These are phyloP conservation scores for Calliphora vomitoria DNA, from an alignment of 2,888 invertebrate genomes.

Conservation along the genomic window DNA sequence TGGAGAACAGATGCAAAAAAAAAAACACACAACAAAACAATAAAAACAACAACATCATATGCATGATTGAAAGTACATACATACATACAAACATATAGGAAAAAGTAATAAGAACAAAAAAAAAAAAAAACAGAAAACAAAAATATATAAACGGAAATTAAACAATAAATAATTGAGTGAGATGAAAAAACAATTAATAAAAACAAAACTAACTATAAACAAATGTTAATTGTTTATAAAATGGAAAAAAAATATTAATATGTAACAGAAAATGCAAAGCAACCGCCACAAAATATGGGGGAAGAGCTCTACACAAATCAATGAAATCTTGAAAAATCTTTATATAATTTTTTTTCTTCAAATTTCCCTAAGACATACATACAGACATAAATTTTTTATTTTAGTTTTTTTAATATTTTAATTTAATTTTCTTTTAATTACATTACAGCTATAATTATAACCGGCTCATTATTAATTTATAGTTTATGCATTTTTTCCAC, in stretches of 20 bases:
- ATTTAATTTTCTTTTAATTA: background rate
- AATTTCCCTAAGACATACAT: background rate
- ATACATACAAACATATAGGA: background rate
- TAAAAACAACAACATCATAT: background rate
- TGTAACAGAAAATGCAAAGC: no score
- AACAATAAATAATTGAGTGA: no score
- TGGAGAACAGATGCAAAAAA: slow-evolving; percentile 30
- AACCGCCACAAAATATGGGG: background rate
- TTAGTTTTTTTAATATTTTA: background rate
- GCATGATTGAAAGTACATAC: slow-evolving; percentile 6
- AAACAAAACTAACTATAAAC: slow-evolving; percentile 6
- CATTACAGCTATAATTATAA: background rate
- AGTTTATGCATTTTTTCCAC: background rate
- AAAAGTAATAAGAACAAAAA: background rate
- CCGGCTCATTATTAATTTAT: slow-evolving; percentile 43
- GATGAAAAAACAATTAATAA: slow-evolving; percentile 8
- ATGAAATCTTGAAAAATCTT: slow-evolving; percentile 38
- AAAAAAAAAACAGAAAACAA: background rate
- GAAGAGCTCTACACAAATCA: background rate
- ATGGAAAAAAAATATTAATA: background rate
- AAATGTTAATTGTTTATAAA: background rate
- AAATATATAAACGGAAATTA: background rate
- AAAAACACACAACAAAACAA: background rate
- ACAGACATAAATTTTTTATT: background rate
- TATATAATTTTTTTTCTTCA: slow-evolving; percentile 2